Percentiles rank a stretch among this genome's conserved stretches.
Evolutionary conservation across 2,888 invertebrate genomes (phyloP).

Genomic region (Orchesellides sinensis): DNA sequence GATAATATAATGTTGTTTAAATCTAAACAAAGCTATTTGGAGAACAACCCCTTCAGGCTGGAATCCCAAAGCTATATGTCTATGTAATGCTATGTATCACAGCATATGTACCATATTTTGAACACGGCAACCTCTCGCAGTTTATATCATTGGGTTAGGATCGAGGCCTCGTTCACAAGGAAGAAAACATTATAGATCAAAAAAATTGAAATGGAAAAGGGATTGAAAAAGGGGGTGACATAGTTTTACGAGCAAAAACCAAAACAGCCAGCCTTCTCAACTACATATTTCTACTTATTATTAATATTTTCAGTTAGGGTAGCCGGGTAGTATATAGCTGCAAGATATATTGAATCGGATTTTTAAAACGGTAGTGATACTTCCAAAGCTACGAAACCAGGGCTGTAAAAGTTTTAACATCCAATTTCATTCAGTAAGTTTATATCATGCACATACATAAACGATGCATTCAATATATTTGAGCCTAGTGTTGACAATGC

Average conservation of each 20-base stretch:
- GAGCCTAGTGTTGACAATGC: too few relatives aligned
- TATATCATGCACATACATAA: too few relatives aligned
- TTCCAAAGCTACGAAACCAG: too few relatives aligned
- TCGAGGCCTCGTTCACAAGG: neutral
- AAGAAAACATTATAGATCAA: slow-evolving; percentile 23
- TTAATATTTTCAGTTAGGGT: slow-evolving; percentile 12
- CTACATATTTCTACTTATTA: neutral
- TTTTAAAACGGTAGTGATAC: too few relatives aligned
- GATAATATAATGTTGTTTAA: slow-evolving; percentile 35
- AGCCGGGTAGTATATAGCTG: too few relatives aligned
- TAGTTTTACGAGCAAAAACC: slow-evolving; percentile 30
- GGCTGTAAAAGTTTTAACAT: too few relatives aligned
- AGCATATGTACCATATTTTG: neutral
- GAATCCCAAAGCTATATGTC: slow-evolving; percentile 7
- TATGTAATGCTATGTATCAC: neutral
- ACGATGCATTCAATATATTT: too few relatives aligned
- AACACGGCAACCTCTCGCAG: neutral
- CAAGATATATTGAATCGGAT: too few relatives aligned
- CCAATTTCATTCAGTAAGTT: too few relatives aligned
- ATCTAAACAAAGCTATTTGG: slow-evolving; percentile 42
- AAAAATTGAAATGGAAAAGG: slow-evolving; percentile 8
- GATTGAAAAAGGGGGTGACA: slow-evolving; percentile 49
- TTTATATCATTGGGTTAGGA: neutral
- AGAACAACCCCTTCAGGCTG: slow-evolving; percentile 52
- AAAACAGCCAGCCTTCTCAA: neutral